Evolutionary conservation across 2,797 vertebrate species (phyloP).

Genomic region (Eurystomus glaucurus): DNA sequence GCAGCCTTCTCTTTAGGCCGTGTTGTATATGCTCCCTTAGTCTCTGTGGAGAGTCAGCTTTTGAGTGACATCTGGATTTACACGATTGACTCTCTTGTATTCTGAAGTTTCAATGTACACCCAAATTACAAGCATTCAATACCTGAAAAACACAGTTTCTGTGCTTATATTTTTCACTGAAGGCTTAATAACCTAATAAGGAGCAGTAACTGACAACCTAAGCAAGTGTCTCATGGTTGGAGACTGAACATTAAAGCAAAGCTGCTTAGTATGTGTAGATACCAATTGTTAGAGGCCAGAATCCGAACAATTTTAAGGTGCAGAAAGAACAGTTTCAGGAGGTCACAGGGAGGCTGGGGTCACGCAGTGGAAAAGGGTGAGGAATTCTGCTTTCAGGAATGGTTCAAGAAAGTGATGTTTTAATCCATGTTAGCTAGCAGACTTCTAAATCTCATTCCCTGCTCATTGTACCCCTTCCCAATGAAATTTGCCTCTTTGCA

Average conservation of each 20-base stretch:
- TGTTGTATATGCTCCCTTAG: background rate
- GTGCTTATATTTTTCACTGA: background rate
- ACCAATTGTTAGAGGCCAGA: background rate
- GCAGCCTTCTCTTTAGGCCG: background rate
- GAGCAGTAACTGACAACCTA: background rate
- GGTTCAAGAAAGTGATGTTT: background rate
- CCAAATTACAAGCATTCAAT: background rate
- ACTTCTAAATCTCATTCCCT: background rate
- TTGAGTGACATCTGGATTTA: background rate
- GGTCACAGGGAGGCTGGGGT: background rate
- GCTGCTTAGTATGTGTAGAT: background rate
- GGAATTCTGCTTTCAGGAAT: background rate
- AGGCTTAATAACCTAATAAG: background rate
- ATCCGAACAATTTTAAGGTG: background rate
- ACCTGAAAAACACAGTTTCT: background rate
- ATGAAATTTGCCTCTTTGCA: background rate
- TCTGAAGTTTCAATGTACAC: background rate
- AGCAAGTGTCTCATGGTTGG: accelerated
- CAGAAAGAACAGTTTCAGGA: background rate
- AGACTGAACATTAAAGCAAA: background rate
- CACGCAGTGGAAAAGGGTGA: background rate
- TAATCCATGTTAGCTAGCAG: background rate
- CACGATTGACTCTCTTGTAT: background rate
- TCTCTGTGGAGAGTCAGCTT: background rate
- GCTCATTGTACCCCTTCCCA: background rate